phyloP scores from a whole-genome alignment of 1,140 invertebrate species.

The Drosophila tristis region DNA sequence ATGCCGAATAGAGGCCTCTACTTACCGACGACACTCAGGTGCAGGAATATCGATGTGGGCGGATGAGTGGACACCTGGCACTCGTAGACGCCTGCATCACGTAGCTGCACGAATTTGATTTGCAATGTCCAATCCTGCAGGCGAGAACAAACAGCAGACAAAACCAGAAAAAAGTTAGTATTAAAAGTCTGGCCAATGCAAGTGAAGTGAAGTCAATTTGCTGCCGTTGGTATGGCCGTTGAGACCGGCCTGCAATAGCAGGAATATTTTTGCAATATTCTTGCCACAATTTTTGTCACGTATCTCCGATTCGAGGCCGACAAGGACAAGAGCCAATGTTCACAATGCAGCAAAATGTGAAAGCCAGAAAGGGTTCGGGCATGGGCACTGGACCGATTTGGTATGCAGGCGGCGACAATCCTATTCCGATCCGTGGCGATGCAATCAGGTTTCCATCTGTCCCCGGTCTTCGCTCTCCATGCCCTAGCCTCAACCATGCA shows the following conservation, averaged over 20 bases:
- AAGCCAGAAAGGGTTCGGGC: not conserved
- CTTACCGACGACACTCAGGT: constrained; percentile 93
- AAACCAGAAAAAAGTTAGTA: constrained; percentile 21
- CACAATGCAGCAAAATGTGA: constrained; percentile 41
- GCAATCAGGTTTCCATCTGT: constrained; percentile 35
- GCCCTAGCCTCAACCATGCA: constrained; percentile 44
- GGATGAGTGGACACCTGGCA: constrained; percentile 95
- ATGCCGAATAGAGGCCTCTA: constrained; percentile 44
- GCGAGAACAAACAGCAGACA: constrained; percentile 7
- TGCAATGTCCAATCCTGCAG: constrained; percentile 93
- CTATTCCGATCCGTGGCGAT: constrained; percentile 11
- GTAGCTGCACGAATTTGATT: constrained; percentile 91
- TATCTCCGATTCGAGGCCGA: constrained; percentile 53
- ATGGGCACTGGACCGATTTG: constrained; percentile 27
- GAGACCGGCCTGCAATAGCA: constrained; percentile 8
- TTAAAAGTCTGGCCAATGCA: constrained; percentile 39
- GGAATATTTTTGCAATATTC: constrained; percentile 45
- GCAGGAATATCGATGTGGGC: constrained; percentile 92
- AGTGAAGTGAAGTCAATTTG: constrained; percentile 39
- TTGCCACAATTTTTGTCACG: constrained; percentile 57
- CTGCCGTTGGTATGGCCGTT: not conserved
- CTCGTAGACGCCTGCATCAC: constrained; percentile 93
- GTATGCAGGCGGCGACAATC: constrained; percentile 30
- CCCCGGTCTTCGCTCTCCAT: not conserved
- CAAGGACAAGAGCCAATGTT: constrained; percentile 26